Percentiles rank a stretch among this genome's conserved stretches.
phyloP scores from a whole-genome alignment of 2,113 vertebrate species.

The Mormyrus lacerda region DNA sequence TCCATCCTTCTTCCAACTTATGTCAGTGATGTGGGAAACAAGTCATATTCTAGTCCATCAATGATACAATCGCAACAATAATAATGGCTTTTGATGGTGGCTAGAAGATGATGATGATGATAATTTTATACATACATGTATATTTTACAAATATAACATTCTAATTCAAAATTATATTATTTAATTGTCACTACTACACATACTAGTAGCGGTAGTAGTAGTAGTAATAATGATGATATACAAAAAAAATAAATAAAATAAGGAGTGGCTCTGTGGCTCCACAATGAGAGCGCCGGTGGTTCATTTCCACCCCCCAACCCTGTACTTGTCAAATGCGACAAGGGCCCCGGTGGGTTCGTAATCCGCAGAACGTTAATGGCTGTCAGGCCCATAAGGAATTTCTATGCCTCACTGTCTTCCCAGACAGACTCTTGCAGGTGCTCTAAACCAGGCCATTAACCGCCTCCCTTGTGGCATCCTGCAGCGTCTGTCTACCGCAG shows the following conservation, averaged over 20 bases:
- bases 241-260: not conserved
- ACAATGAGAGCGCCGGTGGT: not conserved
- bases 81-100: not conserved
- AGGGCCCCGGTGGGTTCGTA: not conserved
- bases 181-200: not conserved
- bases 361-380: slow-evolving; percentile 11
- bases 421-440: slow-evolving; percentile 3
- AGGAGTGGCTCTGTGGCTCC: not conserved
- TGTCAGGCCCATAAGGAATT: slow-evolving; percentile 10
- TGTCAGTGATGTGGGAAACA: not conserved
- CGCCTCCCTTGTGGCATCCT: not conserved
- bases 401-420: not conserved
- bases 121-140: too few relatives aligned
- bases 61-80: not conserved
- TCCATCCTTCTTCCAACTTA: not conserved
- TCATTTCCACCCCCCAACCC: not conserved
- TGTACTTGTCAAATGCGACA: not conserved
- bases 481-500: not conserved
- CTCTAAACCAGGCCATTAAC: slow-evolving; percentile 16
- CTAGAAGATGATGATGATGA: not conserved
- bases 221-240: not conserved
- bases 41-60: not conserved
- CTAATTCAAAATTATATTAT: not conserved
- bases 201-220: not conserved
- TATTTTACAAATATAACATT: not conserved